These are phyloP conservation scores for Chauna torquata DNA, from an alignment of 2,113 vertebrate species.

Conservation along the genomic window DNA sequence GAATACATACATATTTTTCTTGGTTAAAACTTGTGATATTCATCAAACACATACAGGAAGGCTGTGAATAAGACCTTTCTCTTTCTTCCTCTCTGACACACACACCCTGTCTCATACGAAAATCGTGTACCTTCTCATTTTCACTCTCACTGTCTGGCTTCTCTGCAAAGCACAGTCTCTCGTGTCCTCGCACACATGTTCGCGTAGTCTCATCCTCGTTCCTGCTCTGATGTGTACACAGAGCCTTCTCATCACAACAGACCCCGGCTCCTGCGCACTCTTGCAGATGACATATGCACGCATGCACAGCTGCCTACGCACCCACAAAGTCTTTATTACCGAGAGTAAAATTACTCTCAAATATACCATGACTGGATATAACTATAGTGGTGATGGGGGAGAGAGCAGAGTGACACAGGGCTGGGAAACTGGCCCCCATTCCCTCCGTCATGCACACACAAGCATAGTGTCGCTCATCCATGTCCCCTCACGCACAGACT, in stretches of 20 bases:
- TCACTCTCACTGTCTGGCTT: background rate
- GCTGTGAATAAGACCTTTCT: constrained; percentile 42
- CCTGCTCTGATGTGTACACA: background rate
- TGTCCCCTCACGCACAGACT: rapidly evolving
- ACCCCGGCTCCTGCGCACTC: background rate
- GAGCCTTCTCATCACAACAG: background rate
- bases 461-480: background rate
- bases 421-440: background rate
- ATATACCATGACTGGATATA: background rate
- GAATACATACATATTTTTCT: constrained; percentile 70
- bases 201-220: background rate
- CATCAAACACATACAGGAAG: constrained; percentile 49
- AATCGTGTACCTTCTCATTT: constrained; percentile 21
- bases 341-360: background rate
- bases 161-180: background rate
- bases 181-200: rapidly evolving
- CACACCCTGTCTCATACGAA: background rate
- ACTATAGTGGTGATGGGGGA: background rate
- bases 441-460: background rate
- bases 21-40: constrained; percentile 61
- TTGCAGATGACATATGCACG: rapidly evolving
- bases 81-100: background rate
- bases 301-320: rapidly evolving
- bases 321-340: background rate
- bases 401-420: background rate